These are phyloP conservation scores for Sprattus sprattus DNA, from an alignment of 2,113 vertebrate genomes.

Conservation along the genomic window DNA sequence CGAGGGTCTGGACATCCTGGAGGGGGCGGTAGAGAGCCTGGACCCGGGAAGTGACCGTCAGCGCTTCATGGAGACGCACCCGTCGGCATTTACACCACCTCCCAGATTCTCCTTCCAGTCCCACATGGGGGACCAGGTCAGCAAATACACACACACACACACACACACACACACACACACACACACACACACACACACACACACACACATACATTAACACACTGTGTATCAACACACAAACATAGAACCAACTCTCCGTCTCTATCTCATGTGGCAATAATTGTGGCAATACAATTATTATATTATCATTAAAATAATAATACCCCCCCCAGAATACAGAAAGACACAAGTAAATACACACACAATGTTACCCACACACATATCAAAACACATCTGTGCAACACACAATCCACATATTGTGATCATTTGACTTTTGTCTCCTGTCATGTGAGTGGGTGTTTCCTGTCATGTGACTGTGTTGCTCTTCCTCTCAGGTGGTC, in stretches of 20 bases:
- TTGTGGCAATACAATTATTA: too few relatives aligned
- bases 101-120: conserved; percentile 92
- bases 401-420: too few relatives aligned
- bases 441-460: too few relatives aligned
- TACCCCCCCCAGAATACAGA: too few relatives aligned
- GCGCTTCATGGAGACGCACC: conserved; percentile 96
- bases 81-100: conserved; percentile 92
- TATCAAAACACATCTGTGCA: too few relatives aligned
- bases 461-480: conserved; percentile 6
- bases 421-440: too few relatives aligned
- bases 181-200: conserved; percentile 64
- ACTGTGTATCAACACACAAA: neutral
- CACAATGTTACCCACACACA: too few relatives aligned
- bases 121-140: conserved; percentile 94
- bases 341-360: too few relatives aligned
- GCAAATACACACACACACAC: neutral
- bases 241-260: neutral
- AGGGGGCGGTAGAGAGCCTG: conserved; percentile 94
- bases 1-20: conserved; percentile 94
- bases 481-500: conserved; percentile 76
- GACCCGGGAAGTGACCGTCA: conserved; percentile 94
- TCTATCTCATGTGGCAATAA: too few relatives aligned
- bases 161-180: neutral
- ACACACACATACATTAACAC: conserved; percentile 64
- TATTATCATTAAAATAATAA: too few relatives aligned